phyloP scores from a whole-genome alignment of 2,797 vertebrate genomes.

The Sebastes steindachneri region DNA sequence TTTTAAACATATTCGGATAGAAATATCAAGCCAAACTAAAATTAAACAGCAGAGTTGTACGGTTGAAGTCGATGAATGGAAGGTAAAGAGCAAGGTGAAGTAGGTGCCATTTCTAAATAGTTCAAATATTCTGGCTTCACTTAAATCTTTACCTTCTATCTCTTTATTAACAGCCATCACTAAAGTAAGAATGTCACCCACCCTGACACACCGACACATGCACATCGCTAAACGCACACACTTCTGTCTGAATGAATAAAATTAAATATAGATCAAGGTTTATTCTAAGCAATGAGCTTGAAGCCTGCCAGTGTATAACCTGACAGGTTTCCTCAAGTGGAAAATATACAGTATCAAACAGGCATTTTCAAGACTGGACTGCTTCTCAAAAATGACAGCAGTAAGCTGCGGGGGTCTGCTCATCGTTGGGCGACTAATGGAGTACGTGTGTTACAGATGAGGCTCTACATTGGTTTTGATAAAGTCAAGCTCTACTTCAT shows the following conservation, averaged over 20 bases:
- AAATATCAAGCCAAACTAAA: not conserved
- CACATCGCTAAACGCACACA: not conserved
- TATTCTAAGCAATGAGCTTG: not conserved
- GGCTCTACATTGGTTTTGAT: slow-evolving; percentile 45
- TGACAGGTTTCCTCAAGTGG: not conserved
- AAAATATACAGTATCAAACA: not conserved
- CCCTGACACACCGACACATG: not conserved
- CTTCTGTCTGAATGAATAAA: not conserved
- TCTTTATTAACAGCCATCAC: not conserved
- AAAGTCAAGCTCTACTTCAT: slow-evolving; percentile 64
- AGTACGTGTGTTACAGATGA: slow-evolving; percentile 30
- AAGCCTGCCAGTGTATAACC: not conserved
- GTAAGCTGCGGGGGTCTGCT: not conserved
- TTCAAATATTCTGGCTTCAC: not conserved
- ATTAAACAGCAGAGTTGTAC: not conserved
- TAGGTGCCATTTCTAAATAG: not conserved
- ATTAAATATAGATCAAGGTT: not conserved
- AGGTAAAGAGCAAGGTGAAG: not conserved
- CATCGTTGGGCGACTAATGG: slow-evolving; percentile 11
- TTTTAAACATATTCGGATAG: not conserved
- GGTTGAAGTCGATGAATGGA: not conserved
- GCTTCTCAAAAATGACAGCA: not conserved
- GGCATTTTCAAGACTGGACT: not conserved
- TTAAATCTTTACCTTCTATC: not conserved
- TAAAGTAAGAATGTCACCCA: not conserved